Base-by-base conservation (phyloP, 2,113 vertebrate genomes). In the Spilogale gracilis region DNA sequence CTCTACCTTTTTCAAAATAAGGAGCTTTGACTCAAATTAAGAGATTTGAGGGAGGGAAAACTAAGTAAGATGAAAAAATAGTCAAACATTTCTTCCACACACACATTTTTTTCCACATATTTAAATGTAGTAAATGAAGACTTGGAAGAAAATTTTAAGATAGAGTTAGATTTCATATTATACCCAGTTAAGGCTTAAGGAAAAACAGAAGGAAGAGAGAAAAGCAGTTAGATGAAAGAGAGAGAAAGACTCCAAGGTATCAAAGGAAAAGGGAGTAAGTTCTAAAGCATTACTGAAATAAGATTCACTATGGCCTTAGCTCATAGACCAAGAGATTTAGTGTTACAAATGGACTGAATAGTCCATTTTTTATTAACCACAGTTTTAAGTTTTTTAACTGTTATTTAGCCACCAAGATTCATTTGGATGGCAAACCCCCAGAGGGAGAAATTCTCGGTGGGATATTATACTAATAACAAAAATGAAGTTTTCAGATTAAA, bases 51-150 rank as follows among this genome's bases (percentile, higher is more conserved):
- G 14, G 4, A 92, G 32, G 43, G 10, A 95, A 86, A 32, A 45
- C 13, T 80, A 89, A 65, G 3, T 65, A 67, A 74, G 91, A 48
- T 20, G 60, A 54, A 95, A 83, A 86, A 63, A 69, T 4, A 67
- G 5, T 54, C 43, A 67, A 74, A 76, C 21, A 63, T 71, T 90
- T 80, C 45, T 30, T 17, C 45, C 30, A 9, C 4, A 81, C 32
- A 18, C 67, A 69, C 32, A 48, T 65, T 78, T 45, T 32, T 93
- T 82, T 65, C 43, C 43, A 81, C n/a, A 83, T 79, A 11, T 56
- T 96, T 95, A 87, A 94, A 87, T 82, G 52, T 95, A 32, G 65
- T 52, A 82, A 92, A 92, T 43, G 65, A 89, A 61, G 65, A 78
- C 16, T 86, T n/a, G 2, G 3, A 63, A 84, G 60, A 92, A 87